These are phyloP conservation scores for Atherix ibis DNA, from an alignment of 2,888 invertebrate genomes.

Conservation along the genomic window DNA sequence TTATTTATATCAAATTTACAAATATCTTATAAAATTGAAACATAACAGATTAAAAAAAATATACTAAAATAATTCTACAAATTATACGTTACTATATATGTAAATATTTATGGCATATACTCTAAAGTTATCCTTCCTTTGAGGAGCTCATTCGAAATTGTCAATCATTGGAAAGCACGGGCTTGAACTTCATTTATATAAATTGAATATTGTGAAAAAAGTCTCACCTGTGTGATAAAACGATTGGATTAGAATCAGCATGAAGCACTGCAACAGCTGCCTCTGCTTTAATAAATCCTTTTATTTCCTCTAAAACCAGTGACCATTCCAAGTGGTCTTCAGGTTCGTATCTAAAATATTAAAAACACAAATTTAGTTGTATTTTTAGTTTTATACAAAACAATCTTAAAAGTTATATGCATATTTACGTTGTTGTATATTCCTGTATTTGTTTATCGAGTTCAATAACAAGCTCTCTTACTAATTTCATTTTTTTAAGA, in stretches of 20 bases:
- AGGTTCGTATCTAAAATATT: slow-evolving; percentile 57
- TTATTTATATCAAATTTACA: too few species aligned
- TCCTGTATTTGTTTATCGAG: slow-evolving; percentile 87
- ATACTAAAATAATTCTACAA: too few species aligned
- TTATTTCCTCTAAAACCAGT: slow-evolving; percentile 83
- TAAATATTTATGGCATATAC: too few species aligned
- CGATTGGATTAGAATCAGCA: slow-evolving; percentile 70
- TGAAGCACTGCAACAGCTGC: slow-evolving; percentile 77
- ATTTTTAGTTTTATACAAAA: too few species aligned
- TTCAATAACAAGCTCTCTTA: slow-evolving; percentile 81
- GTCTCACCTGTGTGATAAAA: slow-evolving; percentile 73
- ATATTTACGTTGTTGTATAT: slow-evolving; percentile 72
- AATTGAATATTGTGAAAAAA: slow-evolving; percentile 12
- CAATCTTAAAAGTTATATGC: too few species aligned
- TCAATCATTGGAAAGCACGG: slow-evolving; percentile 34
- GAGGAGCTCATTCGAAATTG: too few species aligned
- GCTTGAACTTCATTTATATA: slow-evolving; percentile 20
- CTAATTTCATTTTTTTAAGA: slow-evolving; percentile 83
- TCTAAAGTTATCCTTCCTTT: too few species aligned
- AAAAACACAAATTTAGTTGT: slow-evolving; percentile 1
- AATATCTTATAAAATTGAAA: too few species aligned
- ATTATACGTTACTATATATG: too few species aligned
- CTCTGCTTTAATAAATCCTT: slow-evolving; percentile 86
- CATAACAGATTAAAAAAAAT: too few species aligned
- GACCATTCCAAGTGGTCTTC: slow-evolving; percentile 95